phyloP scores from a whole-genome alignment of 2,797 vertebrate genomes.

The Paramormyrops hopkinsi region DNA sequence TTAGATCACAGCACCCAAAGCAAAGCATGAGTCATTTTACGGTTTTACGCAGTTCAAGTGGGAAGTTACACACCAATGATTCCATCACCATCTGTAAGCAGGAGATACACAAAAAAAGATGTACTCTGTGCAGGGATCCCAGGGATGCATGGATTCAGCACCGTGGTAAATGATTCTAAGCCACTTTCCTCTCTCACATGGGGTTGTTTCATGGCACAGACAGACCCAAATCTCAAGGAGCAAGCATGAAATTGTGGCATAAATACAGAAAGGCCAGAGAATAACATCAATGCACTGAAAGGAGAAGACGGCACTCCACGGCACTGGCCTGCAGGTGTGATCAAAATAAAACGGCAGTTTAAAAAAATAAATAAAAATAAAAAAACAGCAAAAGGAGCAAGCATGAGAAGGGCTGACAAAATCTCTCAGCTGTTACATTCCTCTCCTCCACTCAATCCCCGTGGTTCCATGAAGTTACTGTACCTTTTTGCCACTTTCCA shows the following conservation, averaged over 20 bases:
- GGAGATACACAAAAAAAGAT: neutral
- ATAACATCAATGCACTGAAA: neutral
- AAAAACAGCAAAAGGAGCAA: neutral
- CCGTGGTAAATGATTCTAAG: neutral
- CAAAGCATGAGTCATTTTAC: neutral
- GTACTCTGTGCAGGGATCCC: neutral
- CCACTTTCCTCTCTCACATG: neutral
- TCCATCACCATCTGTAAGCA: neutral
- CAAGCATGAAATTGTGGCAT: neutral
- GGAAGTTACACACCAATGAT: neutral
- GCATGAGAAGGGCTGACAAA: neutral
- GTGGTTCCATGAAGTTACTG: neutral
- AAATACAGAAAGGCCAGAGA: neutral
- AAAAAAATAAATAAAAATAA: neutral
- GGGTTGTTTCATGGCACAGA: neutral
- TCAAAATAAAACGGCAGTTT: neutral
- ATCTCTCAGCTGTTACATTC: neutral
- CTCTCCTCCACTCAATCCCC: neutral
- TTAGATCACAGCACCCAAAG: neutral
- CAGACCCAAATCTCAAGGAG: neutral
- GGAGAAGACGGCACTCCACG: neutral
- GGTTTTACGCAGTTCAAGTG: neutral
- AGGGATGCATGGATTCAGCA: neutral
- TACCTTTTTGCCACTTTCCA: neutral
- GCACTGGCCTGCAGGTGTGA: neutral